Percentiles rank a stretch among this genome's conserved stretches.
These are phyloP conservation scores for Anguilla megastoma DNA, from an alignment of 2,797 vertebrate species.

Conservation along the genomic window DNA sequence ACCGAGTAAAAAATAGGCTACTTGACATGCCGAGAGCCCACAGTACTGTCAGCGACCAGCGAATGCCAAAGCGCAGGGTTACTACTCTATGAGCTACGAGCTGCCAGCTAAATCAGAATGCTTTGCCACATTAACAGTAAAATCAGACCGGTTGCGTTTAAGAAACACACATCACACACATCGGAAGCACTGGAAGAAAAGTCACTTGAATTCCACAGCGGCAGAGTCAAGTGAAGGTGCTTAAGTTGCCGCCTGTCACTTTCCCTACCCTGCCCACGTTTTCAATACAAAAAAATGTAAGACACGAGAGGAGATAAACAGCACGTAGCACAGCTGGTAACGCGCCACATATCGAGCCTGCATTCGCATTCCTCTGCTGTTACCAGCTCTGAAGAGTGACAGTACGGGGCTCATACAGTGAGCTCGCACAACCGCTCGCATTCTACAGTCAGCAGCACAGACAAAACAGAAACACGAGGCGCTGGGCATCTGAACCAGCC, in stretches of 20 bases:
- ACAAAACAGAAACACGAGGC: not conserved
- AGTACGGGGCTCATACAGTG: not conserved
- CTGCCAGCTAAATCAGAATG: not conserved
- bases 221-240: not conserved
- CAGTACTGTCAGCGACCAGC: not conserved
- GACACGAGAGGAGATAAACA: not conserved
- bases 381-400: not conserved
- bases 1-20: constrained; percentile 7
- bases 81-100: not conserved
- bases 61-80: not conserved
- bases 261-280: constrained; percentile 1
- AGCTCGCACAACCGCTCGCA: not conserved
- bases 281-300: not conserved
- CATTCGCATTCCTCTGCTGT: not conserved
- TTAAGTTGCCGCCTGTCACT: not conserved
- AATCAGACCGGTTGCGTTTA: not conserved
- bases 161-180: not conserved
- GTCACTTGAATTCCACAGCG: not conserved
- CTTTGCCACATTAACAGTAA: not conserved
- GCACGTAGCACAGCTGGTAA: not conserved
- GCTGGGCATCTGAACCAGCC: not conserved
- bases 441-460: not conserved
- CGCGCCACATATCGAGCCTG: not conserved
- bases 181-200: not conserved
- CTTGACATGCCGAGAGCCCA: not conserved